Evolutionary conservation across 1,140 invertebrate species (phyloP).

Genomic region (Drosophila azteca): DNA sequence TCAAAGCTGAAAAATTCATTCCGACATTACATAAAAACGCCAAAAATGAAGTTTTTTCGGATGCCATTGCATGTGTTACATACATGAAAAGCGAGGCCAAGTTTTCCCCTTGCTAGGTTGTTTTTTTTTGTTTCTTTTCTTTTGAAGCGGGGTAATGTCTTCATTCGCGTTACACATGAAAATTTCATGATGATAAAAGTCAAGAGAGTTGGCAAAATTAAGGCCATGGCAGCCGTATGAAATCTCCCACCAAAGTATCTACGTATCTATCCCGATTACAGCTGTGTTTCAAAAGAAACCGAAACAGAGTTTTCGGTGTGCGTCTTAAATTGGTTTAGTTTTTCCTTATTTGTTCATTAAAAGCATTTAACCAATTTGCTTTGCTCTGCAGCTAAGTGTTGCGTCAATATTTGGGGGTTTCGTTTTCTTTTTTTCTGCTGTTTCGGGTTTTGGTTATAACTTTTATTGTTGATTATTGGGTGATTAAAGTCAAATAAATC

Average conservation of each 20-base stretch:
- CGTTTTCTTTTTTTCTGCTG: conserved; percentile 22
- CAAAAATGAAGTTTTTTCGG: conserved; percentile 54
- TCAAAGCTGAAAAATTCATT: conserved; percentile 43
- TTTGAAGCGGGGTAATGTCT: conserved; percentile 22
- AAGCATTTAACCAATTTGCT: conserved; percentile 39
- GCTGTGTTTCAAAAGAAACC: conserved; percentile 35
- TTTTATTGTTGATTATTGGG: conserved; percentile 50
- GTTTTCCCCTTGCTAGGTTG: conserved; percentile 15
- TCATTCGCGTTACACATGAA: conserved; percentile 48
- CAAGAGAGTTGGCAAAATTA: conserved; percentile 31
- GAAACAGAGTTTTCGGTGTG: conserved; percentile 23
- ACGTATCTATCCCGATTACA: conserved; percentile 25
- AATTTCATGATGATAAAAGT: conserved; percentile 30
- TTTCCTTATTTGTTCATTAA: conserved; percentile 47
- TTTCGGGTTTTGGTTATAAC: conserved; percentile 23
- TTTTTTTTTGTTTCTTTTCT: no score
- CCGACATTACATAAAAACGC: conserved; percentile 71
- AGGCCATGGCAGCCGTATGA: conserved; percentile 30
- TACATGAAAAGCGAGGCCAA: conserved; percentile 28
- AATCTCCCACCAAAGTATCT: conserved; percentile 10
- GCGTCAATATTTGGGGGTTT: conserved; percentile 34
- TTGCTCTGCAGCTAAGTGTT: conserved; percentile 34
- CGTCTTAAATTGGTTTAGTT: conserved; percentile 39
- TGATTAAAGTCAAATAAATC: conserved; percentile 54
- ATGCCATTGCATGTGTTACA: conserved; percentile 41